A percentile compares a stretch with the other conserved stretches of the same genome.
Evolutionary conservation across 2,797 vertebrate species (phyloP).

Genomic region (Sebastes dallii): DNA sequence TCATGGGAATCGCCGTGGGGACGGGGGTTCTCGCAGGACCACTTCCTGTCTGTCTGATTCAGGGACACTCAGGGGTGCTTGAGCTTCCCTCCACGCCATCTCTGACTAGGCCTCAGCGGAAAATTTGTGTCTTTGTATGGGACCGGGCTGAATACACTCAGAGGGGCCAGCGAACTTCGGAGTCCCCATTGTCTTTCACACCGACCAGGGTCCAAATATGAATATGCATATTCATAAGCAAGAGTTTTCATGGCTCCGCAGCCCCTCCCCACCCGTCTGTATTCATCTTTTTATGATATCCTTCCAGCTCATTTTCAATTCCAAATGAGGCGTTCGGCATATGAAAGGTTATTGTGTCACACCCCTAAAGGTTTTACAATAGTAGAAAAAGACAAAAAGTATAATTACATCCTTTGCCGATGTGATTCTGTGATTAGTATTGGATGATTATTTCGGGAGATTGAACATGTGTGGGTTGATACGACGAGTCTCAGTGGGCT

Average conservation of each 20-base stretch:
- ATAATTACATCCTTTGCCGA: slow-evolving; percentile 90
- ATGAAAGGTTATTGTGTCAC: slow-evolving; percentile 85
- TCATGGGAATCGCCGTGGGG: slow-evolving; percentile 83
- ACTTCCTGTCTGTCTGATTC: slow-evolving; percentile 83
- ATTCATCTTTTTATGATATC: slow-evolving; percentile 67
- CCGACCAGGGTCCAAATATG: slow-evolving; percentile 77
- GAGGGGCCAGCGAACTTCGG: slow-evolving; percentile 72
- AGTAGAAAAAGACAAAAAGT: slow-evolving; percentile 81
- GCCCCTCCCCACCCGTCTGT: slow-evolving; percentile 44
- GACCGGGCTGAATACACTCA: slow-evolving; percentile 65
- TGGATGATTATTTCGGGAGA: slow-evolving; percentile 83
- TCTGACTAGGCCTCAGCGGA: slow-evolving; percentile 75
- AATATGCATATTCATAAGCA: slow-evolving; percentile 85
- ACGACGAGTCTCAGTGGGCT: slow-evolving; percentile 83
- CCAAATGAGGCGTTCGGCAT: slow-evolving; percentile 78
- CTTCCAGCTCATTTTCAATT: slow-evolving; percentile 77
- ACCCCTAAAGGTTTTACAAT: slow-evolving; percentile 86
- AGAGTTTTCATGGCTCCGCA: slow-evolving; percentile 42
- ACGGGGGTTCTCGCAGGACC: slow-evolving; percentile 70
- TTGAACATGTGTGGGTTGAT: slow-evolving; percentile 80
- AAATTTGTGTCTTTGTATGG: slow-evolving; percentile 81
- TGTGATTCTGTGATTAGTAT: slow-evolving; percentile 88
- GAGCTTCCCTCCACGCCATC: slow-evolving; percentile 66
- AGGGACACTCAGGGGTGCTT: slow-evolving; percentile 80
- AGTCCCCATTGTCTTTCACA: slow-evolving; percentile 77